Evolutionary conservation across 1,140 invertebrate species (phyloP), one percentile per base, ranked within the genome.

Genomic region (honey bee (Apis mellifera)): DNA sequence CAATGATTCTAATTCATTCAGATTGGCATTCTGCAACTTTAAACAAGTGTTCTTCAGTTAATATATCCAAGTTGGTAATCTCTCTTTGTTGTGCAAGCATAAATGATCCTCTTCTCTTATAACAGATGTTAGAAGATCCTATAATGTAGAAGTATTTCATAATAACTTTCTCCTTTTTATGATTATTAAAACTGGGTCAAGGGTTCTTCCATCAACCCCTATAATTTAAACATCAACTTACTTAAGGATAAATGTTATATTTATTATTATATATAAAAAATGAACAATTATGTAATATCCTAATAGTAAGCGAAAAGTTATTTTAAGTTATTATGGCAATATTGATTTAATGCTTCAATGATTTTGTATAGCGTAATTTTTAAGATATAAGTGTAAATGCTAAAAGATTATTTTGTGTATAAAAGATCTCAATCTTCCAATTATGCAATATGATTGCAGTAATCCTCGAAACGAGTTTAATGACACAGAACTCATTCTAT

Each of bases 381-480:
- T 9, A 23, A 13, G 59, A 59, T 12, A 21, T 42, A 42, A 42
- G 32, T 42, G 32, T 42, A 42, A 15, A 21, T 59, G 21, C 9
- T 23, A 21, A 9, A 62, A 23, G 5, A 62, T 19, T 23, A 11
- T 62, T 62, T 21, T 62, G 9, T 19, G 12, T 13, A 23, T 23
- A 3, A 23, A n/a, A 9, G n/a, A 17, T 57, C 69, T 71, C 52
- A 48, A 74, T 54, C 17, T 73, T 60, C n/a, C 26, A 60, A 23
- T 62, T 50, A 62, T 15, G 57, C 55, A 74, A 74, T 23, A 23
- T 42, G 42, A 74, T 74, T 74, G 48, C 57, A 19, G 72, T 42
- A 74, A 74, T 57, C 72, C 57, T 50, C 50, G 32, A 26, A 26
- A 57, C 57, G 26, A 21, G 23, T 21, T 74, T 74, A 74, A 62